Conservation (phyloP, 2,113 vertebrate species). For the Lucifuga dentata region DNA sequence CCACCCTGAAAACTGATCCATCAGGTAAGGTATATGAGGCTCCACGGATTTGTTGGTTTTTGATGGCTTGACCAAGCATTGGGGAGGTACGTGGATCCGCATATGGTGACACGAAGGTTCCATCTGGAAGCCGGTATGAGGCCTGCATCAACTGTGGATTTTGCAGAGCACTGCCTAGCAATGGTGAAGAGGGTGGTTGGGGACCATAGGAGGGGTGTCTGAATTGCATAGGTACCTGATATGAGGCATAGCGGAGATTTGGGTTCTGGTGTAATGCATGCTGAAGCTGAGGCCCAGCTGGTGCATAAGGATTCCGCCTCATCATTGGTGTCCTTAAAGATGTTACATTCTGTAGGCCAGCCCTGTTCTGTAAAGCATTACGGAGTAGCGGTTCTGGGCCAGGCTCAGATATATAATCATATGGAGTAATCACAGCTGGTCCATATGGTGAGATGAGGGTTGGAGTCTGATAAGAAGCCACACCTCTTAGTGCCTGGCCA, state of each 20-base stretch:
- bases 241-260: slow-evolving; percentile 76
- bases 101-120: slow-evolving; percentile 73
- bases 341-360: slow-evolving; percentile 62
- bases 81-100: slow-evolving; percentile 65
- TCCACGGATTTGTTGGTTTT: slow-evolving; percentile 77
- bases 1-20: slow-evolving; percentile 73
- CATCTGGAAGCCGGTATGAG: slow-evolving; percentile 76
- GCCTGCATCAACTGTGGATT: slow-evolving; percentile 74
- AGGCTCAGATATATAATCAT: slow-evolving; percentile 79
- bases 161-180: slow-evolving; percentile 74
- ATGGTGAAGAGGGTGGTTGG: slow-evolving; percentile 68
- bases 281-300: slow-evolving; percentile 68
- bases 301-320: slow-evolving; percentile 65
- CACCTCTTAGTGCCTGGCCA: slow-evolving; percentile 64
- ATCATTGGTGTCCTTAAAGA: slow-evolving; percentile 69
- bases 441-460: slow-evolving; percentile 70
- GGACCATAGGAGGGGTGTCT: slow-evolving; percentile 60
- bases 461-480: slow-evolving; percentile 66
- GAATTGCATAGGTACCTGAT: slow-evolving; percentile 65
- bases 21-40: slow-evolving; percentile 78
- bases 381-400: slow-evolving; percentile 74
- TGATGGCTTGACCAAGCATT: slow-evolving; percentile 72
- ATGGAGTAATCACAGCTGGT: slow-evolving; percentile 74
- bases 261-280: slow-evolving; percentile 79
- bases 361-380: slow-evolving; percentile 77